These are phyloP conservation scores for Liolophura sinensis DNA, from an alignment of 1,140 invertebrate species.

Conservation along the genomic window DNA sequence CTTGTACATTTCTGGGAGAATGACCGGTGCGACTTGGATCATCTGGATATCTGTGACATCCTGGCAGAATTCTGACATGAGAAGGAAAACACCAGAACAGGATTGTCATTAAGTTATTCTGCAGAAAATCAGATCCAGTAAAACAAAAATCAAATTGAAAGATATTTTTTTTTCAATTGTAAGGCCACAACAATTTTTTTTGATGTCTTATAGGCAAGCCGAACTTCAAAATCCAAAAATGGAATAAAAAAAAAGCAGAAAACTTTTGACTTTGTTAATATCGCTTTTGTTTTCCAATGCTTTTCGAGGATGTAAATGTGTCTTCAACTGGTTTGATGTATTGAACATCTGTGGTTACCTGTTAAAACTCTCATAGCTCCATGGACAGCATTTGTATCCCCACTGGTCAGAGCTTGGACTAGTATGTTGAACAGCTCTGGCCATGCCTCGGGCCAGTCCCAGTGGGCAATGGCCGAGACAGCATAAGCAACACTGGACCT, in stretches of 20 bases:
- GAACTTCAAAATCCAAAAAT: too few species aligned
- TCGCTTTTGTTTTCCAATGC: too few species aligned
- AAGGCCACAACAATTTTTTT: too few species aligned
- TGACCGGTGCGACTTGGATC: constrained; percentile 72
- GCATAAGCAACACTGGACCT: constrained; percentile 74
- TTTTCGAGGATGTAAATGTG: too few species aligned
- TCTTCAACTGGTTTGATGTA: too few species aligned
- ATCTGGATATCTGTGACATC: constrained; percentile 74
- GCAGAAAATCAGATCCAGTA: background rate
- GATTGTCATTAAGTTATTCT: constrained; percentile 3
- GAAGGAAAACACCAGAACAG: constrained; percentile 9
- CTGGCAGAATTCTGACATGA: constrained; percentile 67
- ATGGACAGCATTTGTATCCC: constrained; percentile 67
- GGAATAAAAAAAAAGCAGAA: background rate
- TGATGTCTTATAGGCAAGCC: too few species aligned
- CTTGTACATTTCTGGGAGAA: constrained; percentile 76
- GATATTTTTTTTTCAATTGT: background rate
- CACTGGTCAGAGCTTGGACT: constrained; percentile 65
- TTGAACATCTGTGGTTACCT: constrained; percentile 34
- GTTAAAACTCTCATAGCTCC: constrained; percentile 78
- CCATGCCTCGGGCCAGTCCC: constrained; percentile 82
- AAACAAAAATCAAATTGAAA: background rate
- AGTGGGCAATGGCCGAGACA: constrained; percentile 75
- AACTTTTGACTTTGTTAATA: too few species aligned
- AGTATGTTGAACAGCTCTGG: constrained; percentile 74